These are phyloP conservation scores for Panorpa germanica DNA, from an alignment of 2,888 invertebrate species.

Conservation along the genomic window DNA sequence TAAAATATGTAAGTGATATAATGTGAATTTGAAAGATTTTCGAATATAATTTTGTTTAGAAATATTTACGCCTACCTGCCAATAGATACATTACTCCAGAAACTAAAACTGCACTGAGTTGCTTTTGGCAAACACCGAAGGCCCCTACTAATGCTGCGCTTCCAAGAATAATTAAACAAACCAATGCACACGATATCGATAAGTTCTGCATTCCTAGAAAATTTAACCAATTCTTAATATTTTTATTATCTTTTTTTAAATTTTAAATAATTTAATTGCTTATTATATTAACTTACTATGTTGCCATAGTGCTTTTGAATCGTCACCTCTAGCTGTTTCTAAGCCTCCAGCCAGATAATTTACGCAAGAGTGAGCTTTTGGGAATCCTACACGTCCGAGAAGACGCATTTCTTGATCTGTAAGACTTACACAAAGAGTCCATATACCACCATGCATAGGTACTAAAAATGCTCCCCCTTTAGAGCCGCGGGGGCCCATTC, in stretches of 20 bases:
- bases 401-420: constrained; percentile 57
- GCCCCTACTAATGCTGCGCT: constrained; percentile 75
- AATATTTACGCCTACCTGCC: constrained; percentile 43
- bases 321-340: constrained; percentile 43
- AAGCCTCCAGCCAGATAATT: constrained; percentile 58
- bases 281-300: constrained; percentile 37
- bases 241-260: constrained; percentile 2
- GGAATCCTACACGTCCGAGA: constrained; percentile 43
- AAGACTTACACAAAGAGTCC: constrained; percentile 71
- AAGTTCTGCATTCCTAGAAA: constrained; percentile 81
- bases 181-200: constrained; percentile 85
- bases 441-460: constrained; percentile 80
- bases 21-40: constrained; percentile 3
- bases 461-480: constrained; percentile 45
- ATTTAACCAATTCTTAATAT: not conserved
- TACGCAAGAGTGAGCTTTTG: constrained; percentile 50
- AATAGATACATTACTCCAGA: constrained; percentile 88
- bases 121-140: constrained; percentile 76
- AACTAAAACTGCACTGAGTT: constrained; percentile 83
- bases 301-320: constrained; percentile 63
- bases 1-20: constrained; percentile 24
- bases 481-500: constrained; percentile 20
- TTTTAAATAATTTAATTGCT: constrained; percentile 4
- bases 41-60: not conserved
- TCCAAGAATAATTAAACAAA: constrained; percentile 74